These are phyloP conservation scores for Phorcus lineatus DNA, from an alignment of 2,888 invertebrate genomes.

Conservation along the genomic window DNA sequence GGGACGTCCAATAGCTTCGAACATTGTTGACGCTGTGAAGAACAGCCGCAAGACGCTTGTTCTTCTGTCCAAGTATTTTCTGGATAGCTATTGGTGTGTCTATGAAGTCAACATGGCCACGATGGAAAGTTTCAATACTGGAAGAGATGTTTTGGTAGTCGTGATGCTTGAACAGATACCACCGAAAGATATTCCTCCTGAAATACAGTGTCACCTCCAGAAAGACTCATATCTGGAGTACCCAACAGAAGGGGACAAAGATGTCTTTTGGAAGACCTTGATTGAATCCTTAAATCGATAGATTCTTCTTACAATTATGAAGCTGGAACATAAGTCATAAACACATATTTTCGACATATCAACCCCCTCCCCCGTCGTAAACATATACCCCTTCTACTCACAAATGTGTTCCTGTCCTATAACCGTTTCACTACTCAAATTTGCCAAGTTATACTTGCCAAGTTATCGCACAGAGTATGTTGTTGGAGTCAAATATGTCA, in stretches of 20 bases:
- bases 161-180: slow-evolving; percentile 27
- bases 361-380: too few species aligned
- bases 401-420: too few species aligned
- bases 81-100: slow-evolving; percentile 39
- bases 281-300: background rate
- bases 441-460: too few species aligned
- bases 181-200: slow-evolving; percentile 1
- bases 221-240: slow-evolving; percentile 31
- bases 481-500: too few species aligned
- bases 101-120: slow-evolving; percentile 42
- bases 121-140: slow-evolving; percentile 27
- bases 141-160: slow-evolving; percentile 27
- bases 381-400: too few species aligned
- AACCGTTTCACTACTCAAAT: too few species aligned
- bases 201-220: slow-evolving; percentile 14
- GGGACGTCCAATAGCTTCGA: slow-evolving; percentile 34
- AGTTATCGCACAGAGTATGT: too few species aligned
- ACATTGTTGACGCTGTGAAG: slow-evolving; percentile 37
- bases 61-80: slow-evolving; percentile 34
- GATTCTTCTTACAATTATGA: too few species aligned
- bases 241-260: background rate
- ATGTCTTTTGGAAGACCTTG: slow-evolving; percentile 14
- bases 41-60: slow-evolving; percentile 41
- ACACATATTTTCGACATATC: too few species aligned
- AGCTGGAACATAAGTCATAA: too few species aligned